Evolutionary conservation across 2,797 vertebrate genomes (phyloP).

Genomic region (Pipistrellus pygmaeus): DNA sequence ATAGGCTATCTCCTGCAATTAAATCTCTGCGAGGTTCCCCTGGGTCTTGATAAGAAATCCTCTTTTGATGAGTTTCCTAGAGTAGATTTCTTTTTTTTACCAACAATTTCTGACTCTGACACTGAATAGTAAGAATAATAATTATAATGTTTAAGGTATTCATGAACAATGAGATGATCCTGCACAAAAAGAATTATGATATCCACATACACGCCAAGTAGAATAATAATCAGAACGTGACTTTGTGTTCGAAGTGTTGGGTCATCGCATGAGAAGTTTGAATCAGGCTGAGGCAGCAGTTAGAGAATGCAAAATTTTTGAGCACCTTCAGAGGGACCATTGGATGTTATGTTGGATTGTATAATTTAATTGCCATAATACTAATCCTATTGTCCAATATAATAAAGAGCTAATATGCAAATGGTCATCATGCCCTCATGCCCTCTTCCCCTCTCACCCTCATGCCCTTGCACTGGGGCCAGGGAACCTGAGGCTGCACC

Average conservation of each 20-base stretch:
- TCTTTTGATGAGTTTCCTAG: background rate
- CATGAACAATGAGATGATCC: background rate
- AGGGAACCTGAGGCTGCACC: no score
- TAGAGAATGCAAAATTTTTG: background rate
- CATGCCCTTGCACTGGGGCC: no score
- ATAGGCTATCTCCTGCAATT: background rate
- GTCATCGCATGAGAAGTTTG: background rate
- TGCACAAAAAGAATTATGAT: background rate
- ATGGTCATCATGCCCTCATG: no score
- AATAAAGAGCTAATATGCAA: no score
- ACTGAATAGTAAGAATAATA: background rate
- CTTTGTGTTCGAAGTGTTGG: background rate
- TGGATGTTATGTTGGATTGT: background rate
- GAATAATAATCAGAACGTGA: background rate
- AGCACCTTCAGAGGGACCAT: background rate
- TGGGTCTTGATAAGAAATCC: background rate
- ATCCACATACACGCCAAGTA: background rate
- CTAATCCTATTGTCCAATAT: background rate
- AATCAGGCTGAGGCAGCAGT: background rate
- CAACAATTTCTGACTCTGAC: conserved; percentile 46
- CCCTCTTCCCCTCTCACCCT: no score
- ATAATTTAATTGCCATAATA: background rate
- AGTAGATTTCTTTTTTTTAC: conserved; percentile 9
- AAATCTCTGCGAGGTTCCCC: background rate
- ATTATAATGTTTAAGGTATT: background rate